Base-by-base conservation (phyloP, 2,113 vertebrate species). In the Mesembrinibis cayennensis region DNA sequence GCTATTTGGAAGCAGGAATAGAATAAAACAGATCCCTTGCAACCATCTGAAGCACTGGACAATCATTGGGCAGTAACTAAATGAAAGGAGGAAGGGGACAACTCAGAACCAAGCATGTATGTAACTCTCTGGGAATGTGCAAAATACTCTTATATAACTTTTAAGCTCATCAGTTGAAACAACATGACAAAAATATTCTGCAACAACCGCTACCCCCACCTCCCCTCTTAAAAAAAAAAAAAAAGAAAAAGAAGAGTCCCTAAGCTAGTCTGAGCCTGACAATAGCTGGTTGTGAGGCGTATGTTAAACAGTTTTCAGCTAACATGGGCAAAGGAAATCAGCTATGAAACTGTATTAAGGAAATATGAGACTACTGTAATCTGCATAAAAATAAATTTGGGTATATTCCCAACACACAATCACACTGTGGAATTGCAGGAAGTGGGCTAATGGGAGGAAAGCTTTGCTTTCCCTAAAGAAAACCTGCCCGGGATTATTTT, bases 321-420 rank as follows among this genome's bases (percentile, higher is more conserved):
- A 92, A 82, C 63, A 30, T 74, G 86, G 82, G 88, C 88, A 90
- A 90, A 97, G 94, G 97, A 96, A 97, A 95, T 96, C 53, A 56
- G 49, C 67, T 94, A 93, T 89, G 94, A 97, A 95, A 90, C 95
- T 81, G 36, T 91, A 88, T 88, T 94, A 96, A 93, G 87, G 95
- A 96, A 96, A 97, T 89, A 87, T 76, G 95, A 96, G 59, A 96
- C 88, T 91, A 78, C 82, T 17, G n/a, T 95, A 95, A 97, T 97
- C 96, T 96, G 90, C 96, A 95, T 95, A 97, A 96, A 97, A 97
- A 97, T 93, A 97, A 95, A 93, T 94, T 90, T 97, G 93, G 77
- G 93, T 93, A 72, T 95, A 96, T 94, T 97, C 94, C 95, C 96
- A 96, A 72, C 26, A 73, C 73, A 77, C 81, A 90, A n/a, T 80